Conservation (phyloP, 2,888 invertebrate species). For the Ochropleura leucogaster region DNA sequence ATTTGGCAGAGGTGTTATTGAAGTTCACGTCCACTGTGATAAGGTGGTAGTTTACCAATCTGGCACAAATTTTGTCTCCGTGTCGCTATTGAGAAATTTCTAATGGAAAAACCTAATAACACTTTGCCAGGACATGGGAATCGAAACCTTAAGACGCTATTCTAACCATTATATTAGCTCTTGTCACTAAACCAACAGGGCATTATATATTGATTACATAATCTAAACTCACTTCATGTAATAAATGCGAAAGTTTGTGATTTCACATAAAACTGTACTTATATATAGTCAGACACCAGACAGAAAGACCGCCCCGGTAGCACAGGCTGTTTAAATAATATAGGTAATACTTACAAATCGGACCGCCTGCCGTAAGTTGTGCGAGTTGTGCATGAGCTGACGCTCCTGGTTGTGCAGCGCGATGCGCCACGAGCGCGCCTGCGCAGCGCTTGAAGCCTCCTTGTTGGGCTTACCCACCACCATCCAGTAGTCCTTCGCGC, state of each 20-base stretch:
- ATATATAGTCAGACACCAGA: too few relatives aligned
- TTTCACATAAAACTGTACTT: too few relatives aligned
- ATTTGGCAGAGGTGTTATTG: too few relatives aligned
- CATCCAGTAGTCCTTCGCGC: slow-evolving; percentile 81
- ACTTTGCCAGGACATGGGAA: neutral
- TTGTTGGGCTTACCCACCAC: slow-evolving; percentile 84
- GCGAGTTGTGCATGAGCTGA: slow-evolving; percentile 80
- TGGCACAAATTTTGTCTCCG: neutral
- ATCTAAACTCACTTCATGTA: too few relatives aligned
- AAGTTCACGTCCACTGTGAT: neutral
- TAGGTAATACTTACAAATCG: slow-evolving; percentile 77
- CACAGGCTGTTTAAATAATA: neutral
- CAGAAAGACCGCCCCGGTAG: too few relatives aligned
- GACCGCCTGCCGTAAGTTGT: slow-evolving; percentile 82
- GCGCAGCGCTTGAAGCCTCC: slow-evolving; percentile 46
- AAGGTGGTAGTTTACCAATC: neutral
- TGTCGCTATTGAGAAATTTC: neutral
- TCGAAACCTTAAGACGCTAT: neutral
- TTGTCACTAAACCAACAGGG: neutral
- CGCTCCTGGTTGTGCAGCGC: slow-evolving; percentile 90
- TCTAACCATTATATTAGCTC: neutral
- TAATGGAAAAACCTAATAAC: neutral
- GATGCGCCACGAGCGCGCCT: slow-evolving; percentile 86
- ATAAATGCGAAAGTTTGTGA: too few relatives aligned
- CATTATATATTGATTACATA: neutral